phyloP scores from a whole-genome alignment of 92 coral and sea anemone species.

The Zoanthus sansibaricus region DNA sequence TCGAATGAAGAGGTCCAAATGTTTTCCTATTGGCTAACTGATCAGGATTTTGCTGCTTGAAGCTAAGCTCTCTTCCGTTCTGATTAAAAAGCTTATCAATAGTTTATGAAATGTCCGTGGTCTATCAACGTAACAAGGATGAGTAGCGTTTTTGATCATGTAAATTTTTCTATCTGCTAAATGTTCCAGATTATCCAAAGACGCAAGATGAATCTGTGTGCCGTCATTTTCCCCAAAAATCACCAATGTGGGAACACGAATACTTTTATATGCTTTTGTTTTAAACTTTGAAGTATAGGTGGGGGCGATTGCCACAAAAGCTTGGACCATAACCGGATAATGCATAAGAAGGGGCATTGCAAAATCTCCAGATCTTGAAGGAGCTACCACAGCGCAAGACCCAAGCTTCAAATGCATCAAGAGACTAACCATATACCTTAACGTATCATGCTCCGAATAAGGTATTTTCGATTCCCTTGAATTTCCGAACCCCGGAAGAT shows the following conservation, averaged over 20 bases:
- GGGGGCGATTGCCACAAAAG: conserved; percentile 86
- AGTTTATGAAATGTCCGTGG: conserved; percentile 86
- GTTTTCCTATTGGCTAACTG: background rate
- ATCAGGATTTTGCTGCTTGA: background rate
- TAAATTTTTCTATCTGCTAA: conserved; percentile 66
- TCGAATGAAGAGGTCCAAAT: background rate
- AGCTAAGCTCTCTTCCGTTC: conserved; percentile 18
- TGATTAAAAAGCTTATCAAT: conserved; percentile 61
- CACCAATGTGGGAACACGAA: conserved; percentile 75
- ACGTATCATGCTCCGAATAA: conserved; percentile 60
- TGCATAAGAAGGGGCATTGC: conserved; percentile 88
- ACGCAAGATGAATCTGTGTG: conserved; percentile 70
- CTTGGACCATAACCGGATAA: conserved; percentile 69
- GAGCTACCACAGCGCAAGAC: conserved; percentile 76
- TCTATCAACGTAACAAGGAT: conserved; percentile 79
- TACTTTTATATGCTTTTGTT: conserved; percentile 61
- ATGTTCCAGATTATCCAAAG: conserved; percentile 83
- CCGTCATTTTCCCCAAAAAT: conserved; percentile 80
- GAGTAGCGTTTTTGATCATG: conserved; percentile 78
- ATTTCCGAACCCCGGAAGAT: conserved; percentile 85
- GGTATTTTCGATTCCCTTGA: conserved; percentile 74
- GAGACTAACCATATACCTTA: conserved; percentile 69
- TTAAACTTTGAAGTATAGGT: conserved; percentile 76
- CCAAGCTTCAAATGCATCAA: conserved; percentile 52
- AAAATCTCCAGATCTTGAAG: conserved; percentile 80